Evolutionary conservation across 2,888 invertebrate species (phyloP).

Genomic region (Bellardia pandia): DNA sequence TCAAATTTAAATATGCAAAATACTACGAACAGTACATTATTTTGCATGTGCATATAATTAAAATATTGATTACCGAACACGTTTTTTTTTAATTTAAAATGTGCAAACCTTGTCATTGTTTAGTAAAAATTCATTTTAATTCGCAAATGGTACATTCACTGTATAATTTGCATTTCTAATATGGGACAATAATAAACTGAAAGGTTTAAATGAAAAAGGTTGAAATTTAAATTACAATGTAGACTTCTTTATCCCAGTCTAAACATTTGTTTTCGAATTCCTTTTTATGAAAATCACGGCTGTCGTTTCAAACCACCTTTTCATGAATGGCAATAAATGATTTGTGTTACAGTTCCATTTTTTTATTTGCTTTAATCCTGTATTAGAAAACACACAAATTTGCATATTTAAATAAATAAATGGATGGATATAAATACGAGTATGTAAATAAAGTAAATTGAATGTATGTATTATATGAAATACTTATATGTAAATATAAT

Average conservation of each 20-base stretch:
- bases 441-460: conserved; percentile 1
- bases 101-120: conserved; percentile 48
- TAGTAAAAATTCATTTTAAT: conserved; percentile 29
- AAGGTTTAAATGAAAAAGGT: conserved; percentile 54
- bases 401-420: conserved; percentile 63
- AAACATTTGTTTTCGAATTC: conserved; percentile 17
- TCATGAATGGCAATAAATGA: conserved; percentile 55
- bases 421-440: conserved; percentile 3
- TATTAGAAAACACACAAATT: conserved; percentile 59
- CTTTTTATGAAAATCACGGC: conserved; percentile 52
- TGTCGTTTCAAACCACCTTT: conserved; percentile 56
- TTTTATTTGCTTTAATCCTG: conserved; percentile 49
- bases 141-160: conserved; percentile 38
- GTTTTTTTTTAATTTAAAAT: conserved; percentile 47
- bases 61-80: conserved; percentile 57
- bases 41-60: conserved; percentile 66
- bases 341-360: conserved; percentile 67
- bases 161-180: conserved; percentile 66
- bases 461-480: neutral
- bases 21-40: conserved; percentile 7
- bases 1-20: conserved; percentile 61
- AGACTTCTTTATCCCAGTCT: conserved; percentile 13
- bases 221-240: conserved; percentile 70
- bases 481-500: neutral
- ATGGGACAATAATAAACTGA: conserved; percentile 38